Conservation (phyloP, 2,113 vertebrate species). For the Zosterops hypoxanthus region DNA sequence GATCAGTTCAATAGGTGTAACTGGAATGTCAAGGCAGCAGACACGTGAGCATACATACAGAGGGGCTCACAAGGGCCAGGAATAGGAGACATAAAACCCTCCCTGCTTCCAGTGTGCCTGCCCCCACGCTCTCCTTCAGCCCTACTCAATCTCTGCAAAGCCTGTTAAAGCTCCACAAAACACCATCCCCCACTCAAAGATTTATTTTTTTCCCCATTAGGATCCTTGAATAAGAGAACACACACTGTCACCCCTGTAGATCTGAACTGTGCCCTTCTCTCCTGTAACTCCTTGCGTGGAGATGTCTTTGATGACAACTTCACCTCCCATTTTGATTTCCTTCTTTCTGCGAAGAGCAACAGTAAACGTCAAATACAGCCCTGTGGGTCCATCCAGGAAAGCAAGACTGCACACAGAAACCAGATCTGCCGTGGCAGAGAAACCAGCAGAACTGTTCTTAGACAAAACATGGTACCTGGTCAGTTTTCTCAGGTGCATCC, state of each 20-base stretch:
- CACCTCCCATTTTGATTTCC: neutral
- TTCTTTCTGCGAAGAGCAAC: neutral
- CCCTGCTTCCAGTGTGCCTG: neutral
- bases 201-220: neutral
- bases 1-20: neutral
- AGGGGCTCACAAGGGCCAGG: neutral
- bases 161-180: neutral
- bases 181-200: neutral
- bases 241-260: neutral
- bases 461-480: neutral
- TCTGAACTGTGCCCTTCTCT: neutral
- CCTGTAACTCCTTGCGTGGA: accelerated
- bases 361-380: neutral
- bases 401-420: neutral
- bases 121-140: neutral
- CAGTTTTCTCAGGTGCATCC: neutral
- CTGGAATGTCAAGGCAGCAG: neutral
- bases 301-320: neutral
- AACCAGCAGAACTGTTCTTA: neutral
- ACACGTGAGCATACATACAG: accelerated
- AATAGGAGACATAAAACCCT: neutral
- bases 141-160: neutral
- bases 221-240: neutral
- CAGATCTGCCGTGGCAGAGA: neutral
- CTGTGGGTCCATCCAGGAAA: neutral